Percentiles rank a stretch among this genome's conserved stretches.
These are phyloP conservation scores for Rhaphigaster nebulosa DNA, from an alignment of 2,888 invertebrate genomes.

Conservation along the genomic window DNA sequence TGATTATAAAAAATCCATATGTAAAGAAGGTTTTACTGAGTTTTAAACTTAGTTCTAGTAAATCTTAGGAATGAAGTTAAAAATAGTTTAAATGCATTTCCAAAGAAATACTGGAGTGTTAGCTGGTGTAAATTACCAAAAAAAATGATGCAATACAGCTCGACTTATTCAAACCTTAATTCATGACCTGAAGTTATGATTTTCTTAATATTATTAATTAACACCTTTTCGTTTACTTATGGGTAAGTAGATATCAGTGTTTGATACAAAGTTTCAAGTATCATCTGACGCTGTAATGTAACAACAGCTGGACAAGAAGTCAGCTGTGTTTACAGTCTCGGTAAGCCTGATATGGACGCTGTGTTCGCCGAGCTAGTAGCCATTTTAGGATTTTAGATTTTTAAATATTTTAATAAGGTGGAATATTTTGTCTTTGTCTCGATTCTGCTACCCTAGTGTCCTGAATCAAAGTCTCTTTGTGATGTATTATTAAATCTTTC, in stretches of 20 bases:
- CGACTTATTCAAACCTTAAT: background rate
- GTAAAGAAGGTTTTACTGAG: background rate
- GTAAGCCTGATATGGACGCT: conserved; percentile 57
- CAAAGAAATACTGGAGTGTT: background rate
- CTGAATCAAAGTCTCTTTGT: background rate
- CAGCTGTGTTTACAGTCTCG: conserved; percentile 58
- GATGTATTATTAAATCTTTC: background rate
- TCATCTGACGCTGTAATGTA: background rate
- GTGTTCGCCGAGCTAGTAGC: conserved; percentile 32
- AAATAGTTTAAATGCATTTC: background rate
- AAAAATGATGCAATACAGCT: background rate
- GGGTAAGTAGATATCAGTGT: background rate
- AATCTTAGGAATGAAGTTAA: background rate
- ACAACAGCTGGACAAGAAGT: conserved; percentile 26
- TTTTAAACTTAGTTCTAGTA: background rate
- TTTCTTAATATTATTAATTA: background rate
- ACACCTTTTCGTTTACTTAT: background rate
- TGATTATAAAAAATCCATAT: background rate
- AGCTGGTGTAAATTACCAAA: background rate
- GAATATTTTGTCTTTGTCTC: conserved; percentile 12
- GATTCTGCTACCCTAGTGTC: background rate
- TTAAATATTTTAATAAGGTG: background rate
- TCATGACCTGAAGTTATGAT: background rate
- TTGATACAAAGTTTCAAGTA: background rate
- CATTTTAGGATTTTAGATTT: conserved; percentile 52